Percentiles rank a stretch among this genome's conserved stretches.
These are phyloP conservation scores for Zaprionus vittiger DNA, from an alignment of 1,140 invertebrate genomes.

Conservation along the genomic window DNA sequence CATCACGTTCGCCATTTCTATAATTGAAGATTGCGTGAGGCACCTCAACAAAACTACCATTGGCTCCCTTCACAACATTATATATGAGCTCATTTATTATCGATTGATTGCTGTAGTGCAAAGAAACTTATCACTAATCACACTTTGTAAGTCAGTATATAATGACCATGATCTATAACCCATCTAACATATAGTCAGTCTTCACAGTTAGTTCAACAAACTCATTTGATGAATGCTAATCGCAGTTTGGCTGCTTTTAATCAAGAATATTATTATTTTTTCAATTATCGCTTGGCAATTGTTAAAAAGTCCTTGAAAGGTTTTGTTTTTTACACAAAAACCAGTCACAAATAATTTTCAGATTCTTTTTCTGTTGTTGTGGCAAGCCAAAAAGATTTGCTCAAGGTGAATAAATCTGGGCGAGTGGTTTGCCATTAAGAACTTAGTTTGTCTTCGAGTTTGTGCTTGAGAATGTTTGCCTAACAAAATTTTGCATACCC, in stretches of 20 bases:
- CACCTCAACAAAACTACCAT: conserved; percentile 18
- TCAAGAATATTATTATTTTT: conserved; percentile 29
- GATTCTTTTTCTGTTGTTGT: not conserved
- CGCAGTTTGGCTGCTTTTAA: conserved; percentile 26
- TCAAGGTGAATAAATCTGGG: conserved; percentile 37
- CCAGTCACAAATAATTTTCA: conserved; percentile 21
- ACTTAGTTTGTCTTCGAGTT: conserved; percentile 8
- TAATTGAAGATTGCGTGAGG: conserved; percentile 39
- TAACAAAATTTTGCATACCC: not conserved
- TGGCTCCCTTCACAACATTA: conserved; percentile 8
- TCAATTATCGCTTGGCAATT: conserved; percentile 33
- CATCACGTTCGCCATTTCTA: conserved; percentile 27
- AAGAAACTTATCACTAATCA: not conserved
- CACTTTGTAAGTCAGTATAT: not conserved
- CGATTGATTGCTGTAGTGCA: conserved; percentile 17
- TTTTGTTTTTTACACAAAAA: conserved; percentile 34
- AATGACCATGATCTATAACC: conserved; percentile 38
- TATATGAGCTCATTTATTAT: conserved; percentile 20
- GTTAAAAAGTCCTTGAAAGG: conserved; percentile 47
- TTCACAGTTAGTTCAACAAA: conserved; percentile 26
- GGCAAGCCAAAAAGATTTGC: conserved; percentile 19
- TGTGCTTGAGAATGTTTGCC: conserved; percentile 8
- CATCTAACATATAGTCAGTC: conserved; percentile 23
- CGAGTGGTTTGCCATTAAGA: conserved; percentile 23
- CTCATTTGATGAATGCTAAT: conserved; percentile 37